These are phyloP conservation scores for Mus spretus DNA, from an alignment of 2,797 vertebrate genomes.

Conservation along the genomic window DNA sequence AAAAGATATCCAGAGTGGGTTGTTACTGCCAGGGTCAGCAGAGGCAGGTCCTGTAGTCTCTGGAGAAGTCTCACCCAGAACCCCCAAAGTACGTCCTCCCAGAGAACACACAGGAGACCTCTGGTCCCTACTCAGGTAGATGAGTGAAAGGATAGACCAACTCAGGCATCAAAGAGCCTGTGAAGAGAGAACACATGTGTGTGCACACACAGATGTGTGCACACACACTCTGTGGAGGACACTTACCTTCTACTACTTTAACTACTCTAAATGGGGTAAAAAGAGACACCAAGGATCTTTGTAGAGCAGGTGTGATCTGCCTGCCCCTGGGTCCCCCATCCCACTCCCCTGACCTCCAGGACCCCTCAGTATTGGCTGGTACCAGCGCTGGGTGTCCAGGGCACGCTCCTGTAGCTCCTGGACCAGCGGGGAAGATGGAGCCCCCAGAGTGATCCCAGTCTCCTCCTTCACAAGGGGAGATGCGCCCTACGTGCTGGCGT, in stretches of 20 bases:
- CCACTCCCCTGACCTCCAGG: background rate
- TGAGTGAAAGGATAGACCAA: background rate
- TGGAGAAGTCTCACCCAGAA: conserved; percentile 10
- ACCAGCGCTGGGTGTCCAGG: background rate
- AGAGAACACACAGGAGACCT: background rate
- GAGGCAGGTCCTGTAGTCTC: conserved; percentile 20
- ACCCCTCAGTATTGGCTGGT: background rate
- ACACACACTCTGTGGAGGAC: background rate
- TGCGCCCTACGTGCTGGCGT: background rate
- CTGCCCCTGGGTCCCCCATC: fast-evolving
- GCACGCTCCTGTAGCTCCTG: background rate
- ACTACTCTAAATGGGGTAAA: background rate
- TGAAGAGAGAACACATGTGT: background rate
- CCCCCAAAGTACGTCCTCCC: background rate
- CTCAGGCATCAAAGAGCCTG: background rate
- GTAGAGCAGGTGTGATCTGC: background rate
- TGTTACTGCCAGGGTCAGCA: background rate
- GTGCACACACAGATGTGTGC: background rate
- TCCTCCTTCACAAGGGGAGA: background rate
- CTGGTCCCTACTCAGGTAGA: background rate
- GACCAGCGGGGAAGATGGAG: background rate
- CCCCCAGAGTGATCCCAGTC: background rate
- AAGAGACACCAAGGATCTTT: background rate
- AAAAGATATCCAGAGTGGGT: background rate
- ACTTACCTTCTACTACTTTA: background rate